These are phyloP conservation scores for Coracopsis vasa DNA, from an alignment of 2,113 vertebrate species.

Conservation along the genomic window DNA sequence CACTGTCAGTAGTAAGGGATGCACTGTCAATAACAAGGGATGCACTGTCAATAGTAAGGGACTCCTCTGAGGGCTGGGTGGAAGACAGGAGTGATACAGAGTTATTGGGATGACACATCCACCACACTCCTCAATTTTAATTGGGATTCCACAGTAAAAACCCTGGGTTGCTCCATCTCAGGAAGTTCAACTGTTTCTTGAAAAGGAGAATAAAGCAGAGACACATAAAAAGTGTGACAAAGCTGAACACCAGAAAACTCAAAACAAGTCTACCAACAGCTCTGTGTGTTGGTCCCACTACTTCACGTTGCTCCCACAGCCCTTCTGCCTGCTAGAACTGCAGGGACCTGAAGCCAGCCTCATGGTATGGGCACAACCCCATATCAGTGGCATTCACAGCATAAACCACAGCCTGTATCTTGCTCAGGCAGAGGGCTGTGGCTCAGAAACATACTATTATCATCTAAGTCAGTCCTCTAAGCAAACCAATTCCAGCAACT, in stretches of 20 bases:
- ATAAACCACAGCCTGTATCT: not conserved
- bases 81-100: not conserved
- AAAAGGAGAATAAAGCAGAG: not conserved
- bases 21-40: not conserved
- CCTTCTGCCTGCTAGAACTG: not conserved
- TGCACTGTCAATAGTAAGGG: not conserved
- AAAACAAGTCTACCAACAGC: accelerated
- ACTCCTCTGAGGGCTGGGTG: not conserved
- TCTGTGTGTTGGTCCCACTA: not conserved
- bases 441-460: not conserved
- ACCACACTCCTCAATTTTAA: not conserved
- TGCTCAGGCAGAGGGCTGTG: not conserved
- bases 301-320: accelerated
- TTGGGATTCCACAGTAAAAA: not conserved
- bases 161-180: not conserved
- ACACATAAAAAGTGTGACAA: accelerated
- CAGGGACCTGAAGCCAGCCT: not conserved
- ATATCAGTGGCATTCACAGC: accelerated
- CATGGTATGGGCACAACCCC: accelerated
- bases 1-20: not conserved
- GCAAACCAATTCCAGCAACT: not conserved
- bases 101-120: not conserved
- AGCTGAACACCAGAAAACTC: not conserved
- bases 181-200: not conserved
- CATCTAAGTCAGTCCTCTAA: not conserved